Percentiles rank a stretch among this genome's conserved stretches.
Conservation (phyloP, 2,113 vertebrate genomes). For the Geothlypis trichas region DNA sequence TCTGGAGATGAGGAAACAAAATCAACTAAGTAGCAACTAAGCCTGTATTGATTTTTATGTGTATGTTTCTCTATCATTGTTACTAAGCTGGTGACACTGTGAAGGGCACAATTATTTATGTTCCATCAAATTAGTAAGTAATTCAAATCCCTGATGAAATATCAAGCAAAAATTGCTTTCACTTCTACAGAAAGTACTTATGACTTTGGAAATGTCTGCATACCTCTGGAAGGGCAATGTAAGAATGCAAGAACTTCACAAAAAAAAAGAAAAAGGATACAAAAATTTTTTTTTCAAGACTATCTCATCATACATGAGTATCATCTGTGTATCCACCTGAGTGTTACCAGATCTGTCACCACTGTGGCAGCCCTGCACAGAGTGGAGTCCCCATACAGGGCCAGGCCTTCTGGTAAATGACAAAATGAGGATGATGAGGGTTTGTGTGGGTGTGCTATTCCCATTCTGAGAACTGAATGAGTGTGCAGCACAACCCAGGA, state of each 20-base stretch:
- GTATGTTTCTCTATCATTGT: slow-evolving; percentile 39
- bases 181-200: slow-evolving; percentile 5
- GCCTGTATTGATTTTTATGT: slow-evolving; percentile 58
- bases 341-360: background rate
- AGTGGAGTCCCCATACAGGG: accelerated
- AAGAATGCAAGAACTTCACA: background rate
- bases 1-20: slow-evolving; percentile 56
- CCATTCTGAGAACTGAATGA: background rate
- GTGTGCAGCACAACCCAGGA: background rate
- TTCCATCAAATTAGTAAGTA: slow-evolving; percentile 70
- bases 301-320: background rate
- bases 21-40: slow-evolving; percentile 32
- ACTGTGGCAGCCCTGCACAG: background rate
- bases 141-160: slow-evolving; percentile 59
- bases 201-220: slow-evolving; percentile 1
- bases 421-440: background rate
- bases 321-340: background rate
- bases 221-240: slow-evolving; percentile 6
- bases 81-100: slow-evolving; percentile 60
- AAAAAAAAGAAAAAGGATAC: background rate
- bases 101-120: slow-evolving; percentile 73
- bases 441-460: background rate
- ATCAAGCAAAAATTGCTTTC: slow-evolving; percentile 49
- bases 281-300: background rate
- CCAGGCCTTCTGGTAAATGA: background rate